Evolutionary conservation across 2,888 invertebrate genomes (phyloP), one percentile per base, ranked within the genome.

Genomic region (Sphaerophoria rueppellii): DNA sequence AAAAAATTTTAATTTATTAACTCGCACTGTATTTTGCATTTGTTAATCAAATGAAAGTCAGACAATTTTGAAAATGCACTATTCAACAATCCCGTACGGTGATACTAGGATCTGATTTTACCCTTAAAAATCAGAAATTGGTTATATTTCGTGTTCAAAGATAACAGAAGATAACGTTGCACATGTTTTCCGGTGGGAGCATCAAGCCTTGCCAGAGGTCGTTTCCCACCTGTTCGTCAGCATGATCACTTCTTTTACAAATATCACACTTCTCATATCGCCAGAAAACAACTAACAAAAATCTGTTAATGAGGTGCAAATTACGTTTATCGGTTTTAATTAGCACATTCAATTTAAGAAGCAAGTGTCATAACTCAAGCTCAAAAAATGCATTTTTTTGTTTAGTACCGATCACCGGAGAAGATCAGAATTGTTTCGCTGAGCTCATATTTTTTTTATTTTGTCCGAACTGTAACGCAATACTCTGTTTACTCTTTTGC

Each of bases 1-100:
- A 88, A 90, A 90, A 89, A 87, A 89, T 88, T 89, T 88, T 81
- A 89, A 87, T 89, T 89, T 90, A 88, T 89, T 89, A 65, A 85
- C 87, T 82, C 88, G 88, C 71, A 88, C 88, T 82, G 87, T 88
- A 72, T 86, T 88, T 88, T 87, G 88, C 90, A 89, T 89, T 89
- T 88, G 89, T 88, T 87, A 71, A 73, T 72, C 48, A 52, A 70
- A 72, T 70, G 58, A 70, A 63, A 58, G 60, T 35, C 60, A 40
- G 14, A 58, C 14, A 37, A 58, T 12, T 52, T 40, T 40, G 9
- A 40, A 7, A 40, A 7, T 40, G 0, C 6, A 46, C 61, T 34
- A 4, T 4, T 2, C 14, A 57, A 7, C 43, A 50, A 63, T 46
- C 24, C 24, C 24, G 24, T 24, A 24, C 24, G 24, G 2, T 24